These are phyloP conservation scores for Papilio helenus DNA, from an alignment of 1,140 invertebrate species.

Conservation along the genomic window DNA sequence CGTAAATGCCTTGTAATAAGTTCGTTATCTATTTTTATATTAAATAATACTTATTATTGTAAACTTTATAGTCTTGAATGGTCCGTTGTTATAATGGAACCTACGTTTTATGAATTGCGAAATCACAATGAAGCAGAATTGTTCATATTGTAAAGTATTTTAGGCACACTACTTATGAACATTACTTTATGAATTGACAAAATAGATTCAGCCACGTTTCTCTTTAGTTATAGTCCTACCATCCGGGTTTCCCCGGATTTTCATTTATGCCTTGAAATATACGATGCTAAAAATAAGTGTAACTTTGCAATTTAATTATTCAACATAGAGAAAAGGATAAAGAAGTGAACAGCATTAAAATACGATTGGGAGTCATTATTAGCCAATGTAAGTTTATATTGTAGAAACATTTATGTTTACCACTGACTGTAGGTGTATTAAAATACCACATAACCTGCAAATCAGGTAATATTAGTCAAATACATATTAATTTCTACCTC, in stretches of 20 bases:
- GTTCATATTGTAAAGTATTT: not conserved
- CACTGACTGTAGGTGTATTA: not conserved
- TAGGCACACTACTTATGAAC: no score
- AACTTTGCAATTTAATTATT: no score
- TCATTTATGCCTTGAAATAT: no score
- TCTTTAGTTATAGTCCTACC: no score
- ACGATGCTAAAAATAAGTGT: no score
- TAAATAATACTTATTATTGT: not conserved
- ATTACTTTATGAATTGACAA: no score
- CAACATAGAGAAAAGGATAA: not conserved
- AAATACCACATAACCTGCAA: not conserved
- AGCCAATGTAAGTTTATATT: not conserved
- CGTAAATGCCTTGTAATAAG: not conserved
- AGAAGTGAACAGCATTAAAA: not conserved
- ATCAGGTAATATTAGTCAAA: conserved; percentile 9
- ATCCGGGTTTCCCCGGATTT: no score
- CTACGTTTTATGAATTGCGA: no score
- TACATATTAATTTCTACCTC: not conserved
- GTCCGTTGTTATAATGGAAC: not conserved
- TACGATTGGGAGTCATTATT: not conserved
- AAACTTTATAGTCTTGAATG: not conserved
- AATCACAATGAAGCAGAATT: not conserved
- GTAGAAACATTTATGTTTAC: not conserved
- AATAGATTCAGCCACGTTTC: no score
- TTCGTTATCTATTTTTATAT: not conserved